Evolutionary conservation across 2,888 invertebrate genomes (phyloP).

Genomic region (Chromoteleia sp.): DNA sequence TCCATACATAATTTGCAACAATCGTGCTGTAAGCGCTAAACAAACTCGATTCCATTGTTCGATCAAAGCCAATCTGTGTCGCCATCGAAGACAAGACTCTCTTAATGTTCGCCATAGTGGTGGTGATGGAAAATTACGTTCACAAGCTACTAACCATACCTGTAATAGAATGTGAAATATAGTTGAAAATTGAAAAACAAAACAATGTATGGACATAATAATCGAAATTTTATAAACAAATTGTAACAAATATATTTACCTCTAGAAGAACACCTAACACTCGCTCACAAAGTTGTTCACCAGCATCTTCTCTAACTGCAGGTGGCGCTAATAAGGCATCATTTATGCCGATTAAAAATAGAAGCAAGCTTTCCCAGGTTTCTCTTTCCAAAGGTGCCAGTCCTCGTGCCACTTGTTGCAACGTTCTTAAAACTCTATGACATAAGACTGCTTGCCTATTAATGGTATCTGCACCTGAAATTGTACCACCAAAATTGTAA

Average conservation of each 20-base stretch:
- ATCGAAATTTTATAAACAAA: too few relatives aligned
- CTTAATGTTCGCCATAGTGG: slow-evolving; percentile 97
- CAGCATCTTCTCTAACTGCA: slow-evolving; percentile 96
- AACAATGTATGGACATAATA: too few relatives aligned
- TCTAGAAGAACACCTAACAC: slow-evolving; percentile 95
- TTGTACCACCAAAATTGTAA: slow-evolving; percentile 32
- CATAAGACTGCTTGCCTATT: slow-evolving; percentile 97
- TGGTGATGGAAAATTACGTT: slow-evolving; percentile 96
- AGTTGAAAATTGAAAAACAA: too few relatives aligned
- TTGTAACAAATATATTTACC: neutral
- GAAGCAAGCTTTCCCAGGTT: slow-evolving; percentile 95
- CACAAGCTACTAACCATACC: slow-evolving; percentile 91
- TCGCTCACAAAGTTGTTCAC: slow-evolving; percentile 96
- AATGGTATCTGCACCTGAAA: slow-evolving; percentile 93
- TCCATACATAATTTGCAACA: slow-evolving; percentile 95
- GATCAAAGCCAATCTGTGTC: slow-evolving; percentile 96
- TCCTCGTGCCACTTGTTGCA: slow-evolving; percentile 92
- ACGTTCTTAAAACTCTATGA: slow-evolving; percentile 94
- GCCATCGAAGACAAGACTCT: slow-evolving; percentile 96
- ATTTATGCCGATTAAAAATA: slow-evolving; percentile 95
- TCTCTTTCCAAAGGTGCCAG: slow-evolving; percentile 91
- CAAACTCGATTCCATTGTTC: slow-evolving; percentile 98
- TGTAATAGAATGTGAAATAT: slow-evolving; percentile 71
- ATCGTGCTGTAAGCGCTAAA: slow-evolving; percentile 93
- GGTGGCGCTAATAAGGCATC: slow-evolving; percentile 96